A percentile compares a stretch with the other conserved stretches of the same genome.
Conservation (phyloP, 2,113 vertebrate genomes). For the Sula dactylatra region DNA sequence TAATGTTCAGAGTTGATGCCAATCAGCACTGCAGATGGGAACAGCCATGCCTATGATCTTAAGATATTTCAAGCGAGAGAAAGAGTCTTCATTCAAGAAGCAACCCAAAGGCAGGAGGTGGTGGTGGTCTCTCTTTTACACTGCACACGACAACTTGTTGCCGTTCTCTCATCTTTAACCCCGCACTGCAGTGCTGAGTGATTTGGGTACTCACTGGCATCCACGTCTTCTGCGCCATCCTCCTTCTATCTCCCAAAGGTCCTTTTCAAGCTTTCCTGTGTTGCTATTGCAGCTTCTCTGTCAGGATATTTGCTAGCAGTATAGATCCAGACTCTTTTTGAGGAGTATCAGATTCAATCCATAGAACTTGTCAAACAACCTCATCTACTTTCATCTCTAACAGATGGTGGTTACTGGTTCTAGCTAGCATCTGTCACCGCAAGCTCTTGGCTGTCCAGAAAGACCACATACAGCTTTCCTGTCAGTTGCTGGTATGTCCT, state of each 20-base stretch:
- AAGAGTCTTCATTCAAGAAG: neutral
- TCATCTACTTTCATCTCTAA: neutral
- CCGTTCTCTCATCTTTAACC: neutral
- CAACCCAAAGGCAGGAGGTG: neutral
- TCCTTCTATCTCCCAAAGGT: neutral
- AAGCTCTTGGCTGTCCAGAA: neutral
- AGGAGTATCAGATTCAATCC: neutral
- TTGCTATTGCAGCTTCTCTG: neutral
- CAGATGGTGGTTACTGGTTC: neutral
- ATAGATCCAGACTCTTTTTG: neutral
- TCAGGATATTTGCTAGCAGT: neutral
- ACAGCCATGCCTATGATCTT: neutral
- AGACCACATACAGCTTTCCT: neutral
- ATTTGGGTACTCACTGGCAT: neutral
- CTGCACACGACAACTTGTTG: neutral
- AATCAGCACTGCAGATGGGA: neutral
- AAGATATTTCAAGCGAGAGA: neutral
- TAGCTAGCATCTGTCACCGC: neutral
- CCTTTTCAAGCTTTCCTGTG: neutral
- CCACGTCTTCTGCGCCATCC: fast-evolving
- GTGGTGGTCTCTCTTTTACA: neutral
- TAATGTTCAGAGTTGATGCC: neutral
- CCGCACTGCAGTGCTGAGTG: neutral
- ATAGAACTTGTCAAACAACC: neutral
- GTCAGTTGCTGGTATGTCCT: neutral